Evolutionary conservation across 2,888 invertebrate species (phyloP).

Genomic region (Cryptus armator): DNA sequence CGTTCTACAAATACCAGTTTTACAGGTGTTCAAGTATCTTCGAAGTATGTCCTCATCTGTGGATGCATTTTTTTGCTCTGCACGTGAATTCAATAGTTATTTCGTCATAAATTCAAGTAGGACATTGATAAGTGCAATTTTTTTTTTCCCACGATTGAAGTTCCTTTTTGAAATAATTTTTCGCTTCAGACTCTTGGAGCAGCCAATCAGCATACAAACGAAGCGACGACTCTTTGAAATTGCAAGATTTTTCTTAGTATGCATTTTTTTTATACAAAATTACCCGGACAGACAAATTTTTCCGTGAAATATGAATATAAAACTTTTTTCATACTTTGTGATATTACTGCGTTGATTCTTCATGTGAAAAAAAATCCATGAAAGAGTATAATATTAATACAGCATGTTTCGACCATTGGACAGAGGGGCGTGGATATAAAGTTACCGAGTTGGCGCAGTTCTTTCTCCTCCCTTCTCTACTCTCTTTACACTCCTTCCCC

Average conservation of each 20-base stretch:
- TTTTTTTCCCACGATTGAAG: too few species aligned
- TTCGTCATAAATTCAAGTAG: too few species aligned
- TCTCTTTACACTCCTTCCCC: background rate
- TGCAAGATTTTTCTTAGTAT: too few species aligned
- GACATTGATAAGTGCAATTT: too few species aligned
- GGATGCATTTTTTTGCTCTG: too few species aligned
- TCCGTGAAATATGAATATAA: background rate
- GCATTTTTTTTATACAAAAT: background rate
- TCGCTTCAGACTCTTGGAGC: too few species aligned
- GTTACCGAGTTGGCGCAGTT: slow-evolving; percentile 25
- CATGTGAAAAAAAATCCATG: slow-evolving; percentile 8
- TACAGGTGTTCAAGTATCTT: too few species aligned
- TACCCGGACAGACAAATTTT: background rate
- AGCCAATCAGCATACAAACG: too few species aligned
- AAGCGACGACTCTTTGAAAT: background rate
- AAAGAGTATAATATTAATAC: slow-evolving; percentile 9
- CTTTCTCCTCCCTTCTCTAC: slow-evolving; percentile 11
- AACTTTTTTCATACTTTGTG: background rate
- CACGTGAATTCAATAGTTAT: too few species aligned
- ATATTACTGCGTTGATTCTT: slow-evolving; percentile 13
- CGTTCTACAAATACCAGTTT: too few species aligned
- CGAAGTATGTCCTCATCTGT: too few species aligned
- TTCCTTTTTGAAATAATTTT: too few species aligned
- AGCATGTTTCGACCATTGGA: slow-evolving; percentile 18
- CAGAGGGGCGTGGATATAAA: slow-evolving; percentile 23